These are phyloP conservation scores for Willisornis vidua DNA, from an alignment of 2,113 vertebrate genomes.

Conservation along the genomic window DNA sequence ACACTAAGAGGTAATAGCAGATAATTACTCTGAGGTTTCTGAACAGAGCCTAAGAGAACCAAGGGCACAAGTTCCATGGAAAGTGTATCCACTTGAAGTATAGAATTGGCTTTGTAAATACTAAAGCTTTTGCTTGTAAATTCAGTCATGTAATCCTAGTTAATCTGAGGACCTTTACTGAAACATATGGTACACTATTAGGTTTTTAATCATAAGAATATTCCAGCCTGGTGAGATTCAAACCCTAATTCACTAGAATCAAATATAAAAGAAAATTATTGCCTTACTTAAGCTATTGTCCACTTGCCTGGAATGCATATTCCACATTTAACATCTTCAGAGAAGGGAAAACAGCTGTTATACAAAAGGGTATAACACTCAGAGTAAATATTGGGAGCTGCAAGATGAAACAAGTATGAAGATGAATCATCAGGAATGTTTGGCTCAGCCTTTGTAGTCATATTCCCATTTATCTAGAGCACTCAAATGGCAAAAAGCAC, in stretches of 20 bases:
- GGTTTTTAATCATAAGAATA: neutral
- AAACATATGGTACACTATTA: neutral
- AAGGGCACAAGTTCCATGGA: neutral
- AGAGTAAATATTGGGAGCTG: neutral
- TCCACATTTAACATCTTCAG: neutral
- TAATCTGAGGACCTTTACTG: neutral
- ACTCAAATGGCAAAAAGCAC: slow-evolving; percentile 11
- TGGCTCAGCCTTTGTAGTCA: neutral
- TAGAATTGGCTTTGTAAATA: neutral
- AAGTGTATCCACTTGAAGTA: neutral
- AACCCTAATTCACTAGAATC: neutral
- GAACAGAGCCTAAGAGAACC: neutral
- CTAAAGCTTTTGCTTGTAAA: neutral
- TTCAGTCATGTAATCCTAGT: neutral
- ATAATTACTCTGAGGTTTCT: neutral
- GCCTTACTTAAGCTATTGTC: neutral
- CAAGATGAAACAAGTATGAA: slow-evolving; percentile 29
- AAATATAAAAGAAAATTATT: neutral
- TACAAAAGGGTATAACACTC: neutral
- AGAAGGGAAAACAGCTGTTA: neutral
- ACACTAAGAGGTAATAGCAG: neutral
- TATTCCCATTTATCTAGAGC: neutral
- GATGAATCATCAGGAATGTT: slow-evolving; percentile 31
- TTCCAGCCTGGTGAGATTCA: neutral
- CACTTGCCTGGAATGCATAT: neutral